Conservation (phyloP, 2,888 invertebrate species). For the Neoascia interrupta region DNA sequence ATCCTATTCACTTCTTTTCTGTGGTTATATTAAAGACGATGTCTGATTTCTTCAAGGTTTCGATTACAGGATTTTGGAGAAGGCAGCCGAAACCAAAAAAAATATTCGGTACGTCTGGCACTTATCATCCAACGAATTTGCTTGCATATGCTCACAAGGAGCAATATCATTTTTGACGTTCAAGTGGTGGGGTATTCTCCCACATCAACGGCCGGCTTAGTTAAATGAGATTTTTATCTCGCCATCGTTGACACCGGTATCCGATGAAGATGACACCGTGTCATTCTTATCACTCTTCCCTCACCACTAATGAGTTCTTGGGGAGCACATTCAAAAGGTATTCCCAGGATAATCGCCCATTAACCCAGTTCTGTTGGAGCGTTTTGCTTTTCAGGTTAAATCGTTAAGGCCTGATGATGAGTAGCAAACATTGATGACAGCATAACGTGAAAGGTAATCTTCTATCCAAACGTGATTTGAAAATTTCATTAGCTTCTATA, state of each 20-base stretch:
- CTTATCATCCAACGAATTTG: no score
- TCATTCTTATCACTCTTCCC: conserved; percentile 20
- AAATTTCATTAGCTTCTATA: conserved; percentile 9
- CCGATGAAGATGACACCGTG: conserved; percentile 19
- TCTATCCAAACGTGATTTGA: conserved; percentile 4
- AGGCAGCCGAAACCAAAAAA: no score
- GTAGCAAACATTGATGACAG: neutral
- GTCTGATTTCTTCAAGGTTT: no score
- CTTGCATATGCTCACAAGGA: no score
- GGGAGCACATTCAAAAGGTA: conserved; percentile 3
- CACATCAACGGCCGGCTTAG: no score
- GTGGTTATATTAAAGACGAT: no score
- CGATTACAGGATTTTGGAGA: no score
- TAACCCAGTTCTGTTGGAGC: conserved; percentile 22
- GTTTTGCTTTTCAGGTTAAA: neutral
- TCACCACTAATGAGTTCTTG: neutral
- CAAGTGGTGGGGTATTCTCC: no score
- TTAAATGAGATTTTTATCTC: no score
- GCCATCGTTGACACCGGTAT: conserved; percentile 15
- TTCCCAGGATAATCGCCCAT: conserved; percentile 9
- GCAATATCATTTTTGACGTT: no score
- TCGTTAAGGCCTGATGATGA: conserved; percentile 18
- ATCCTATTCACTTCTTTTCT: no score
- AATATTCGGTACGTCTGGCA: no score
- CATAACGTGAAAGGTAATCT: neutral